These are phyloP conservation scores for Drosophila bifasciata DNA, from an alignment of 1,140 invertebrate species.

Conservation along the genomic window DNA sequence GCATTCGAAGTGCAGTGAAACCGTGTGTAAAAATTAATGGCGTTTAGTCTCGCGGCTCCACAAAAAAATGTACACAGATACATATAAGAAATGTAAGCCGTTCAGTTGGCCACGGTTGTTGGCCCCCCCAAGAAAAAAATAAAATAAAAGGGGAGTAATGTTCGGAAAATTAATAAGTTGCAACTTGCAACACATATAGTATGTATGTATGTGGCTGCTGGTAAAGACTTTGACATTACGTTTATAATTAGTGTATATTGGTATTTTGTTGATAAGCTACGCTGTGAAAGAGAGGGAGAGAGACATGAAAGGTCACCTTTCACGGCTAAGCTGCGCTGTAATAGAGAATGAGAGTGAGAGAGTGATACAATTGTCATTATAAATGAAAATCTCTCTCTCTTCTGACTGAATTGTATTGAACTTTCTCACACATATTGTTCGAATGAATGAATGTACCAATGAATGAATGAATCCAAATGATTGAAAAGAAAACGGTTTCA, in stretches of 20 bases:
- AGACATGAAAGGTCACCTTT: neutral
- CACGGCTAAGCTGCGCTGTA: no score
- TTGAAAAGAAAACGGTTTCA: conserved; percentile 51
- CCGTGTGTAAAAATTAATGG: conserved; percentile 53
- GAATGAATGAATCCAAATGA: conserved; percentile 4
- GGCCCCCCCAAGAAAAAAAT: conserved; percentile 21
- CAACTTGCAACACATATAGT: conserved; percentile 35
- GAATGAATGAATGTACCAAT: conserved; percentile 17
- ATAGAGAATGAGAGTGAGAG: conserved; percentile 1
- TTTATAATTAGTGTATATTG: conserved; percentile 33
- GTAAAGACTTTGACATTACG: conserved; percentile 38
- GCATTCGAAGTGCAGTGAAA: conserved; percentile 55
- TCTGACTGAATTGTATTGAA: conserved; percentile 6
- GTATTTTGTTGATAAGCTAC: no score
- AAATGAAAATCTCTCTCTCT: conserved; percentile 36
- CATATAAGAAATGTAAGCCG: conserved; percentile 35
- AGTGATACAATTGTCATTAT: conserved; percentile 26
- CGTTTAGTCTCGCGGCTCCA: conserved; percentile 36
- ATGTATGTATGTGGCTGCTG: neutral
- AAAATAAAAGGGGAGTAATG: no score
- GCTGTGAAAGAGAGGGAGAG: no score
- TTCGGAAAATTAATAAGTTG: conserved; percentile 43
- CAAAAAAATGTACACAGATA: neutral
- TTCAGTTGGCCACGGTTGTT: conserved; percentile 48
- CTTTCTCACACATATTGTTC: conserved; percentile 29